Conservation (phyloP, 2,113 vertebrate species). For the Paedocypris sp. region DNA sequence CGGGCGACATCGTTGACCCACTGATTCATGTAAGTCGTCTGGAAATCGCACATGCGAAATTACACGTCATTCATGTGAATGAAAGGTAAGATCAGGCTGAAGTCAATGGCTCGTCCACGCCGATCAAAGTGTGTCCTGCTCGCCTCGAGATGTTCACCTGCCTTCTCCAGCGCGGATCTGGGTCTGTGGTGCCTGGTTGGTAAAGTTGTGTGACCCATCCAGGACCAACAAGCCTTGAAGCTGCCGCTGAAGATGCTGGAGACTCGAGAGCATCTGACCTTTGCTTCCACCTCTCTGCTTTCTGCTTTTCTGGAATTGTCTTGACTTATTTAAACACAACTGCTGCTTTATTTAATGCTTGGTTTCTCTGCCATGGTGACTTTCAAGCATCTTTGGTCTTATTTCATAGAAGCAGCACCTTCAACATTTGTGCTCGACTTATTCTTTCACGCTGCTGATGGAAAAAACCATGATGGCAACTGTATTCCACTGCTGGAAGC, state of each 20-base stretch:
- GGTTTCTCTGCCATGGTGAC: neutral
- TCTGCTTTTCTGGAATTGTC: neutral
- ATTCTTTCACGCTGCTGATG: slow-evolving; percentile 21
- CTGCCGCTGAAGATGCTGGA: too few relatives aligned
- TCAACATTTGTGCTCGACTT: slow-evolving; percentile 16
- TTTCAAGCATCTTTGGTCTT: slow-evolving; percentile 6
- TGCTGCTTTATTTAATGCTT: neutral
- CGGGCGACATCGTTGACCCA: slow-evolving; percentile 42
- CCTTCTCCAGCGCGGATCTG: neutral
- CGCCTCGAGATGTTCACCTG: slow-evolving; percentile 3
- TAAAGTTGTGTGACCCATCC: neutral
- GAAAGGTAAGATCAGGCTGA: neutral
- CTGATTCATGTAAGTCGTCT: slow-evolving; percentile 58
- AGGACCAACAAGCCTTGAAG: neutral
- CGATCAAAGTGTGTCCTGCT: slow-evolving; percentile 6
- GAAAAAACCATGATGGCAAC: slow-evolving; percentile 31
- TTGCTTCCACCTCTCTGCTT: neutral
- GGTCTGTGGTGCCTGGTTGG: neutral
- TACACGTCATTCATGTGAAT: neutral
- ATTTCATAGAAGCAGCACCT: slow-evolving; percentile 3
- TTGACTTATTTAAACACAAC: too few relatives aligned
- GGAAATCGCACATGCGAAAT: neutral
- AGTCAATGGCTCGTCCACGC: neutral
- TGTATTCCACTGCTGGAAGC: slow-evolving; percentile 9
- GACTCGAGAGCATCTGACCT: neutral